A percentile compares a stretch with the other conserved stretches of the same genome.
Conservation (phyloP, 2,797 vertebrate genomes). For the Spatula clypeata region DNA sequence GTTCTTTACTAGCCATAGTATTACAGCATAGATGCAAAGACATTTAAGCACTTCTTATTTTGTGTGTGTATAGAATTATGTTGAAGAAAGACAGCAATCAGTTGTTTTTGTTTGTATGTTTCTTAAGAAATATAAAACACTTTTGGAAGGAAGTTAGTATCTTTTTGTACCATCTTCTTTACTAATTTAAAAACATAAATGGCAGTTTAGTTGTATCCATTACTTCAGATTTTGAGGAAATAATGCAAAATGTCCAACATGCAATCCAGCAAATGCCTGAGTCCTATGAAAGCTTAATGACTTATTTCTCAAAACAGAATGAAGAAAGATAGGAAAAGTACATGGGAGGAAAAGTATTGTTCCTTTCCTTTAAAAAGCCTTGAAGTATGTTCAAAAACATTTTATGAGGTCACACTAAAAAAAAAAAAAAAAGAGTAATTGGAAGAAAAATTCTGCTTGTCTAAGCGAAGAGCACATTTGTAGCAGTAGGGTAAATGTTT, state of each 20-base stretch:
- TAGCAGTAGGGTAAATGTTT: conserved; percentile 89
- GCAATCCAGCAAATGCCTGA: background rate
- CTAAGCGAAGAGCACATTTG: conserved; percentile 88
- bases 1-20: conserved; percentile 35
- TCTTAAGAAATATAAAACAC: conserved; percentile 13
- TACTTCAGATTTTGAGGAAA: conserved; percentile 34
- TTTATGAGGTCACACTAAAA: conserved; percentile 85
- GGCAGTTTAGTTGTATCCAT: background rate
- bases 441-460: conserved; percentile 90
- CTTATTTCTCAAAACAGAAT: conserved; percentile 63
- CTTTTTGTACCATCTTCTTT: background rate
- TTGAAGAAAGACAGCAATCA: background rate
- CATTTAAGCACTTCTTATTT: background rate
- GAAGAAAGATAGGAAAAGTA: conserved; percentile 33
- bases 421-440: conserved; percentile 85
- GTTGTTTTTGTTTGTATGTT: background rate
- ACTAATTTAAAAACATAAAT: background rate
- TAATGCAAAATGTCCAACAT: background rate
- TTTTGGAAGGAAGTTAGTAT: background rate
- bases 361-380: conserved; percentile 68
- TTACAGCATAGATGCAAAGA: background rate
- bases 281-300: conserved; percentile 41
- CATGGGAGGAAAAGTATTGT: conserved; percentile 50
- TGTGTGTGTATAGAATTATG: background rate
- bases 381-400: conserved; percentile 85